Conservation (phyloP, 2,797 vertebrate species). For the Tapera naevia region DNA sequence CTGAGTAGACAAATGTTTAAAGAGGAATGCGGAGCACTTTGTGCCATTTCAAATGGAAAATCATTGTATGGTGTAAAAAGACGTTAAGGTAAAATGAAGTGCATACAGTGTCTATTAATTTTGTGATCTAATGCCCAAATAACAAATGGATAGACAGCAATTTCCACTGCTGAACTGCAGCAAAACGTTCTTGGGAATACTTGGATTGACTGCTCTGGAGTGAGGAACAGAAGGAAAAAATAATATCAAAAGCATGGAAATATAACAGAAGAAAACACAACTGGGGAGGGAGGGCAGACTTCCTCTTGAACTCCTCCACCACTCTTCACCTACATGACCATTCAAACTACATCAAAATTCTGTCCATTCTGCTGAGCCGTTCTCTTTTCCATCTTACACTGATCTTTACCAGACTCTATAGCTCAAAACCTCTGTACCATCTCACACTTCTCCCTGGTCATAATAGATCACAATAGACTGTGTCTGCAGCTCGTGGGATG, state of each 20-base stretch:
- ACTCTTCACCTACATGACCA: background rate
- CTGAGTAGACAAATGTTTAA: background rate
- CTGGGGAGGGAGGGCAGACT: background rate
- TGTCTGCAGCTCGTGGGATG: background rate
- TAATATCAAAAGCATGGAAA: background rate
- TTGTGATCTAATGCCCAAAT: background rate
- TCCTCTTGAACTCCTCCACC: background rate
- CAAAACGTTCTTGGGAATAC: background rate
- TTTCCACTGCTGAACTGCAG: background rate
- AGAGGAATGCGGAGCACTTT: background rate
- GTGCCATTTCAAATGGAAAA: background rate
- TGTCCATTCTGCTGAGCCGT: accelerated
- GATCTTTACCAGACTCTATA: accelerated
- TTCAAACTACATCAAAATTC: background rate
- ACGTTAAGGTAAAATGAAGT: background rate
- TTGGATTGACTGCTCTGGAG: background rate
- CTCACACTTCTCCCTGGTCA: background rate
- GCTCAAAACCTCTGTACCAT: accelerated
- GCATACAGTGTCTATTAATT: background rate
- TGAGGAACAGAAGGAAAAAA: background rate
- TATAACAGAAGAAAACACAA: background rate
- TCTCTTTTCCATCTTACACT: background rate
- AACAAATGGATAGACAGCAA: background rate
- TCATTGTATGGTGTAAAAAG: background rate
- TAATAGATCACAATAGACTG: too few relatives aligned